Conservation (phyloP, 92 coral and sea anemone species). For the Epizoanthus rinbou region DNA sequence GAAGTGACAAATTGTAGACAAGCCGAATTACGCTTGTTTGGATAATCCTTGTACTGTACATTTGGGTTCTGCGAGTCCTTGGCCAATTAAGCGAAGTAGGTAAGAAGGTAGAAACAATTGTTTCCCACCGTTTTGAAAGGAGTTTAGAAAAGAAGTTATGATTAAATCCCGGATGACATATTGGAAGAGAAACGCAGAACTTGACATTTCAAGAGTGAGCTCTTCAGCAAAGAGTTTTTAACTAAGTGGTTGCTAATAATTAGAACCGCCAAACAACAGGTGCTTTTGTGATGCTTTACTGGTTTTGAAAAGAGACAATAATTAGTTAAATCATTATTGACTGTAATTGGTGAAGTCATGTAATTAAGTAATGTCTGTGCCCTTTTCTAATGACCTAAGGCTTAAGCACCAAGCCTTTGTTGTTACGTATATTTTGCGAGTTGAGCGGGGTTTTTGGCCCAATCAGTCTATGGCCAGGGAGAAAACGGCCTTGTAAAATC, state of each 20-base stretch:
- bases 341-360: slow-evolving; percentile 81
- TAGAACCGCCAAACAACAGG: slow-evolving; percentile 53
- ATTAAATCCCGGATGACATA: neutral
- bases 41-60: neutral
- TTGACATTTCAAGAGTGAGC: neutral
- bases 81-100: neutral
- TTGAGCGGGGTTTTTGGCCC: slow-evolving; percentile 12
- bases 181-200: slow-evolving; percentile 2
- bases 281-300: slow-evolving; percentile 60
- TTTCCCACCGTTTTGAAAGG: neutral
- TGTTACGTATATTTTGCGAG: slow-evolving; percentile 57
- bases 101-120: neutral
- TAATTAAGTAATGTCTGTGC: slow-evolving; percentile 90
- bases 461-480: slow-evolving; percentile 10
- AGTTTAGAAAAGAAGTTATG: neutral
- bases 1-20: neutral
- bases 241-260: slow-evolving; percentile 45
- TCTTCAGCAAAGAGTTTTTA: slow-evolving; percentile 14
- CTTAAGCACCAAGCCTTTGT: slow-evolving; percentile 64
- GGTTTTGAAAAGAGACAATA: slow-evolving; percentile 71
- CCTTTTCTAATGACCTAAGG: slow-evolving; percentile 82
- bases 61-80: neutral
- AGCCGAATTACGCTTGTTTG: neutral
- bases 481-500: neutral
- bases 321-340: slow-evolving; percentile 69